Evolutionary conservation across 2,113 vertebrate species (phyloP).

Genomic region (Chaetodon auriga): DNA sequence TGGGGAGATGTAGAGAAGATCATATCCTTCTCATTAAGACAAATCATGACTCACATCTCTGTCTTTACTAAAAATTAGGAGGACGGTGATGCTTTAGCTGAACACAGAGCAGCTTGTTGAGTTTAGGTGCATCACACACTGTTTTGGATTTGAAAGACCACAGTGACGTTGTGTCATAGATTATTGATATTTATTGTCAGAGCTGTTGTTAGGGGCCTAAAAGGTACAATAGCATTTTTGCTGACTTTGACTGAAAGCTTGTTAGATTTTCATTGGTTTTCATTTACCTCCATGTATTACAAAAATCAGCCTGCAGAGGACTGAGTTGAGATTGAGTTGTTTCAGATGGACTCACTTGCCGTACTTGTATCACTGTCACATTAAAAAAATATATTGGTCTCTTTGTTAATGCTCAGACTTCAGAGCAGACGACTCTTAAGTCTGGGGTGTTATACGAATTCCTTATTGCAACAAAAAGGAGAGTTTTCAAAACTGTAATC

Average conservation of each 20-base stretch:
- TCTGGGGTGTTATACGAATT: not conserved
- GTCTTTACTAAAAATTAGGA: constrained; percentile 36
- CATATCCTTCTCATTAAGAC: constrained; percentile 53
- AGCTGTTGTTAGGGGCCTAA: not conserved
- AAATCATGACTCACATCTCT: constrained; percentile 34
- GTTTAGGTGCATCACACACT: too few relatives aligned
- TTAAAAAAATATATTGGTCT: not conserved
- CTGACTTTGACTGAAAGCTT: not conserved
- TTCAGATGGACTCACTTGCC: not conserved
- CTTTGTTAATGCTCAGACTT: not conserved
- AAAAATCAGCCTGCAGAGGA: not conserved
- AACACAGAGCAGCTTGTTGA: not conserved
- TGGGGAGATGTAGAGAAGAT: constrained; percentile 2
- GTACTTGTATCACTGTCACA: too few relatives aligned
- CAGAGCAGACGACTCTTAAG: not conserved
- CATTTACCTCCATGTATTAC: not conserved
- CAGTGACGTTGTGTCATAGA: not conserved
- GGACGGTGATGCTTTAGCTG: not conserved
- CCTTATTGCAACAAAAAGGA: not conserved
- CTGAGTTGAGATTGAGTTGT: not conserved
- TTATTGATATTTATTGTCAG: constrained; percentile 11
- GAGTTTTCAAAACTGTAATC: not conserved
- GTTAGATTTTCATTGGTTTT: not conserved
- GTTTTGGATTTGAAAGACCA: too few relatives aligned
- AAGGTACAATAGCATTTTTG: too few relatives aligned